phyloP scores from a whole-genome alignment of 2,797 vertebrate genomes.

The Ataeniobius toweri region DNA sequence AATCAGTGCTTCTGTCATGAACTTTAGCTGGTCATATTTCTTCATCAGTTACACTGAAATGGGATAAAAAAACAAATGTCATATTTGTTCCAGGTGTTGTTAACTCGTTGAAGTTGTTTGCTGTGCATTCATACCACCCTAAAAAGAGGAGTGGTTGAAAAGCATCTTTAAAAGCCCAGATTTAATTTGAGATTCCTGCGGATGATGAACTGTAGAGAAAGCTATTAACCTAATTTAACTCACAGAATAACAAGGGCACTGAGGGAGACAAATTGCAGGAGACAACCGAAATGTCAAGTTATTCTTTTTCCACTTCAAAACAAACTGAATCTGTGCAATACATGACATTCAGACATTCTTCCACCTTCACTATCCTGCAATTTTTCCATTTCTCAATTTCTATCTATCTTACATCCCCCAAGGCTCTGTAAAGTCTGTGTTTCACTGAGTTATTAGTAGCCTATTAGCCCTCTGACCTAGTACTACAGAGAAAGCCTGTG shows the following conservation, averaged over 20 bases:
- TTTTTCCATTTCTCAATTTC: conserved; percentile 36
- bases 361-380: conserved; percentile 32
- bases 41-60: conserved; percentile 14
- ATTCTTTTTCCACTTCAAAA: conserved; percentile 28
- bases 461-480: conserved; percentile 41
- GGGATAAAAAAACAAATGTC: conserved; percentile 21
- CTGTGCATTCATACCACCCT: background rate
- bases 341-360: conserved; percentile 46
- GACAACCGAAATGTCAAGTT: conserved; percentile 24
- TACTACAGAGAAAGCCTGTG: conserved; percentile 7
- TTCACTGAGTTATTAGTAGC: conserved; percentile 33
- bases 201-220: background rate
- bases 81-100: conserved; percentile 13
- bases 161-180: background rate
- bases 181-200: too few species aligned
- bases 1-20: conserved; percentile 23
- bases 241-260: background rate
- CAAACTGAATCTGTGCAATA: conserved; percentile 18
- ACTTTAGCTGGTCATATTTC: conserved; percentile 23
- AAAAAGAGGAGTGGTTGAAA: too few species aligned
- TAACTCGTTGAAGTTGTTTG: background rate
- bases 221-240: conserved; percentile 14
- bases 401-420: conserved; percentile 29
- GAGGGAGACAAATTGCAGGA: conserved; percentile 1
- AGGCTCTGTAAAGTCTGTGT: conserved; percentile 33